Conservation (phyloP, 2,797 vertebrate species). For the Xyrichtys novacula region DNA sequence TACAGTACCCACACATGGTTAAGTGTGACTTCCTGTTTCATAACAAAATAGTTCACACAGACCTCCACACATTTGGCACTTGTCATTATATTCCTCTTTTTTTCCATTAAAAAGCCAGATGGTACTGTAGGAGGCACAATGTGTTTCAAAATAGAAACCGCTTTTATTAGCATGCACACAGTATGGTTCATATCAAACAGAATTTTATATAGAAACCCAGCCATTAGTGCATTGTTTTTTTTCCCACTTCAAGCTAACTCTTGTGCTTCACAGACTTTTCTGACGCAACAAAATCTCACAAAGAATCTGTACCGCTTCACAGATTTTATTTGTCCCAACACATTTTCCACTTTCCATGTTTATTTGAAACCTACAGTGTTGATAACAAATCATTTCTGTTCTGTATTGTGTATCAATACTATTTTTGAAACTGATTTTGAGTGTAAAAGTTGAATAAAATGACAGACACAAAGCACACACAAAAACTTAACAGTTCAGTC, state of each 20-base stretch:
- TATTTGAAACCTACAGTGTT: not conserved
- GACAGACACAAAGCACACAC: not conserved
- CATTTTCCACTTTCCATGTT: not conserved
- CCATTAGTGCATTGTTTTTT: slow-evolving; percentile 12
- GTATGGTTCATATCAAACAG: slow-evolving; percentile 32
- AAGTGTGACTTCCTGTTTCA: slow-evolving; percentile 27
- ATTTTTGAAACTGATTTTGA: too few species aligned
- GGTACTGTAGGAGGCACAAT: slow-evolving; percentile 30
- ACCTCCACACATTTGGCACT: slow-evolving; percentile 26
- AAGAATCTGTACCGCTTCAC: not conserved
- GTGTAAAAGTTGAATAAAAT: too few species aligned
- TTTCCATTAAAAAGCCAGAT: slow-evolving; percentile 27
- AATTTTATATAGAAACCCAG: slow-evolving; percentile 15
- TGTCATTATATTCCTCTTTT: slow-evolving; percentile 8
- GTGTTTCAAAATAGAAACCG: slow-evolving; percentile 16
- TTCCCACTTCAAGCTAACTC: slow-evolving; percentile 3
- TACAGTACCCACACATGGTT: not conserved
- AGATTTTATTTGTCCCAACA: not conserved
- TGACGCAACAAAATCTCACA: not conserved
- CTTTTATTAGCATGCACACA: slow-evolving; percentile 28
- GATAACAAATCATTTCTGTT: not conserved
- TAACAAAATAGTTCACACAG: slow-evolving; percentile 21
- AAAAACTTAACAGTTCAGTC: too few species aligned
- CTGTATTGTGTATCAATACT: too few species aligned
- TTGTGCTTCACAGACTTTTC: slow-evolving; percentile 16